phyloP scores from a whole-genome alignment of 2,797 vertebrate genomes.

The Ctenopoma kingsleyae region DNA sequence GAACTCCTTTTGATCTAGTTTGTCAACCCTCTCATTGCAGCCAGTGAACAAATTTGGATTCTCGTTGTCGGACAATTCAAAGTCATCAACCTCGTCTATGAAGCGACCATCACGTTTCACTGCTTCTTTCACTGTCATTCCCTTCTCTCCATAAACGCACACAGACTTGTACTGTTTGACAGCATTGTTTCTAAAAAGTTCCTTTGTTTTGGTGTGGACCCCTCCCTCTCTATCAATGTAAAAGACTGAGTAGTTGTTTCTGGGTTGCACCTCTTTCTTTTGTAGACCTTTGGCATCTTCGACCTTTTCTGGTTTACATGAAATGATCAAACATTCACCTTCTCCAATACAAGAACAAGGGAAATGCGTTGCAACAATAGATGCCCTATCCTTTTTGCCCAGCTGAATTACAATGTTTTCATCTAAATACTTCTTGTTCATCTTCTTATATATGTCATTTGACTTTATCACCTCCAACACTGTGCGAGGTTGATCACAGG shows the following conservation, averaged over 20 bases:
- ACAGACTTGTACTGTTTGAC: slow-evolving; percentile 2
- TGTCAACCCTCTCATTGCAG: background rate
- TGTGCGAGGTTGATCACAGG: background rate
- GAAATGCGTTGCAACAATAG: slow-evolving; percentile 38
- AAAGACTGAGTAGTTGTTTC: slow-evolving; percentile 13
- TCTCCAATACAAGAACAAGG: slow-evolving; percentile 18
- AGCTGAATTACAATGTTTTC: slow-evolving; percentile 27
- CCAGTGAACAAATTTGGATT: fast-evolving
- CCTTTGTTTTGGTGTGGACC: fast-evolving
- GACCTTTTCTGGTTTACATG: fast-evolving
- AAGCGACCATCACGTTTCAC: slow-evolving; percentile 46
- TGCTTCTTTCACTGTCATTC: slow-evolving; percentile 29
- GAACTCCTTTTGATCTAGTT: fast-evolving
- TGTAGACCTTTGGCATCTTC: background rate
- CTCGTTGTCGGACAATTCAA: fast-evolving
- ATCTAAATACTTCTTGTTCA: background rate
- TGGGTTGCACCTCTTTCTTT: fast-evolving
- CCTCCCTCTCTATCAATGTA: slow-evolving; percentile 34
- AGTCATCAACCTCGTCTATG: fast-evolving
- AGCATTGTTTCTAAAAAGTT: slow-evolving; percentile 1
- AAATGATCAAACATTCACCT: background rate
- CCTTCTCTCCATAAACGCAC: slow-evolving; percentile 43
- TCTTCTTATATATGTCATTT: fast-evolving
- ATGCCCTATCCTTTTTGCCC: fast-evolving
- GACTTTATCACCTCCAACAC: slow-evolving; percentile 21